Percentiles rank a stretch among this genome's conserved stretches.
phyloP scores from a whole-genome alignment of 92 coral and sea anemone genomes.

The Phenganax marumi region DNA sequence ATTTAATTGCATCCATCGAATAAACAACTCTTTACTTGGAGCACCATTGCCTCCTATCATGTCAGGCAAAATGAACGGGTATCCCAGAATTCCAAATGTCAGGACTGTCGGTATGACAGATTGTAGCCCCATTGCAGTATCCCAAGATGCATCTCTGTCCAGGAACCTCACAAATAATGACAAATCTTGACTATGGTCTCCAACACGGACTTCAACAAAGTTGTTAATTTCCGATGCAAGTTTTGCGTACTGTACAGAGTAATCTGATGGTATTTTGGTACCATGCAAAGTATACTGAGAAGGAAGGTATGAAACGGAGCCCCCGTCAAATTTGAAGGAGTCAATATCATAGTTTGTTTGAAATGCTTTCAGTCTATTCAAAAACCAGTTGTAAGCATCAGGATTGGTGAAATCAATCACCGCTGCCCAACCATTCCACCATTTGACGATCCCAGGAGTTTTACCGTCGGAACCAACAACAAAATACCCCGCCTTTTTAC shows the following conservation, averaged over 20 bases:
- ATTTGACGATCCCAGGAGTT: conserved; percentile 65
- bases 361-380: conserved; percentile 60
- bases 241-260: conserved; percentile 63
- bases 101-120: conserved; percentile 77
- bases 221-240: conserved; percentile 67
- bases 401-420: conserved; percentile 63
- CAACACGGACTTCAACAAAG: conserved; percentile 73
- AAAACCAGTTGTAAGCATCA: conserved; percentile 56
- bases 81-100: conserved; percentile 78
- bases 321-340: conserved; percentile 83
- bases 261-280: conserved; percentile 61
- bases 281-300: conserved; percentile 53
- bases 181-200: conserved; percentile 64
- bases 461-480: conserved; percentile 63
- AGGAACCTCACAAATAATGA: conserved; percentile 70
- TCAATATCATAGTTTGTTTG: conserved; percentile 59
- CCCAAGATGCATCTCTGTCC: conserved; percentile 71
- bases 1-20: conserved; percentile 77
- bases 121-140: conserved; percentile 61
- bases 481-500: conserved; percentile 57
- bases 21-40: conserved; percentile 62
- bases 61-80: conserved; percentile 81
- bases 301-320: conserved; percentile 71
- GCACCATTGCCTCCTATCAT: conserved; percentile 76
- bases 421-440: conserved; percentile 81